Evolutionary conservation across 2,113 vertebrate species (phyloP).

Genomic region (Cettia cetti): DNA sequence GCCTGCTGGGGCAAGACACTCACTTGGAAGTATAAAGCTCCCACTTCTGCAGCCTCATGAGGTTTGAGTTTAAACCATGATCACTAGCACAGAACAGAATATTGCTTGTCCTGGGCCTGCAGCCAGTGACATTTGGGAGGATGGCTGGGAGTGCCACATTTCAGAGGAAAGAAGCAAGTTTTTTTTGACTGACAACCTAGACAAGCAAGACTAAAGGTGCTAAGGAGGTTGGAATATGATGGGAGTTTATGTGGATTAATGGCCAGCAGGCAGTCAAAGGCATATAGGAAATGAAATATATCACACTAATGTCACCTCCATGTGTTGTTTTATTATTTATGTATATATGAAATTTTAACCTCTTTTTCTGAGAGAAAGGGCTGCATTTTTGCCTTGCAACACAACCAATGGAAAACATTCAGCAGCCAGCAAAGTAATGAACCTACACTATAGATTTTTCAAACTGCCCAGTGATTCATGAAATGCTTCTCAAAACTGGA

Average conservation of each 20-base stretch:
- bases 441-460: constrained; percentile 58
- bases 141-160: not conserved
- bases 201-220: not conserved
- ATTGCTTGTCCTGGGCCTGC: constrained; percentile 36
- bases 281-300: not conserved
- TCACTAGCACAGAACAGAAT: not conserved
- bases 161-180: not conserved
- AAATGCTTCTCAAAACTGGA: constrained; percentile 61
- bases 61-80: constrained; percentile 3
- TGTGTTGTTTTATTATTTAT: constrained; percentile 37
- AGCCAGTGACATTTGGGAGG: constrained; percentile 48
- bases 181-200: not conserved
- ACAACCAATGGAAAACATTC: constrained; percentile 19
- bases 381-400: constrained; percentile 25
- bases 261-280: not conserved
- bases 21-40: not conserved
- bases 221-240: not conserved
- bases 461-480: constrained; percentile 64
- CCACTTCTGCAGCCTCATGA: not conserved
- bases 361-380: constrained; percentile 9
- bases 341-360: constrained; percentile 33
- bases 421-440: constrained; percentile 50
- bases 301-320: not conserved
- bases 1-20: not conserved
- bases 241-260: not conserved